Evolutionary conservation across 1,140 invertebrate genomes (phyloP), one percentile per base, ranked within the genome.

Genomic region (Saccostrea cuccullata): DNA sequence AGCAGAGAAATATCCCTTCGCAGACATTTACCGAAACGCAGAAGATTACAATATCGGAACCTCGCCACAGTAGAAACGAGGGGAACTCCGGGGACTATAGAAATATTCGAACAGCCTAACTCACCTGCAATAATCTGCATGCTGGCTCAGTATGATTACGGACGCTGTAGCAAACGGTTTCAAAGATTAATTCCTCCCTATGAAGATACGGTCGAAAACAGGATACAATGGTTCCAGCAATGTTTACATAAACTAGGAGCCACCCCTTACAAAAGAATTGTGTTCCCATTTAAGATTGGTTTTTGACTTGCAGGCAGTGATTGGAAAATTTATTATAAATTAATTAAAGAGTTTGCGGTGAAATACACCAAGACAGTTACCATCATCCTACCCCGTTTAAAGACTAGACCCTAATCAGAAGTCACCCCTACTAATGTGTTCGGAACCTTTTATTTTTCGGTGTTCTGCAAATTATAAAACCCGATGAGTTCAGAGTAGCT

Each of bases 1-100:
- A 11, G 73, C 73, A 40, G 73, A 77, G 23, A 77, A 77, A 77
- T 77, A 77, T 77, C 73, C 73, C 6, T 77, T 77, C 4, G 73
- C 73, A n/a, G 73, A 77, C 13, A 40, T 77, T 13, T 77, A 77
- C 23, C 13, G 36, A 40, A 77, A 13, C 17, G 73, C 13, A 9
- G 4, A 77, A 13, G 23, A n/a, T 1, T 77, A 5, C 17, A 77
- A 40, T 20, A 77, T 77, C 13, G 73, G n/a, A 77, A 77, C 73
- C 36, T 77, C 5, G 73, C 73, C 12, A n/a, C 73, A 5, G 15
- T 30, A 15, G 73, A 77, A 13, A 30, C 73, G 3, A 77, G 73
- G 30, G 73, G 73, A 77, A 77, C n/a, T 23, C 73, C 73, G 8
- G 73, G 73, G n/a, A 77, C 73, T 15, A 77, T 77, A 13, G n/a